These are phyloP conservation scores for Eurystomus glaucurus DNA, from an alignment of 2,797 vertebrate species.

Conservation along the genomic window DNA sequence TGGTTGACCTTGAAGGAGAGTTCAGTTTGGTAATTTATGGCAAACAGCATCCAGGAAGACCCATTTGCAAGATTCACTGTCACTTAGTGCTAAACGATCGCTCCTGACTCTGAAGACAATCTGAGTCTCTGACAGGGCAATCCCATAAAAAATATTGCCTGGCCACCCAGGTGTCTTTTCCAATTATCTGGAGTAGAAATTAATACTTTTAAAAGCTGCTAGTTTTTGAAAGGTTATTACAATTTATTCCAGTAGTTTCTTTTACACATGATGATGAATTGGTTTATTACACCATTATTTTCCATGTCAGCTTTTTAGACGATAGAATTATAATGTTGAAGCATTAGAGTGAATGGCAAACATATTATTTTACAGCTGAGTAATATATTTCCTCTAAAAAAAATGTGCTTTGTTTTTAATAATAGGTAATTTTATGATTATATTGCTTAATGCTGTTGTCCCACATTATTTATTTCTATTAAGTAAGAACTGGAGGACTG, in stretches of 20 bases:
- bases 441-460: slow-evolving; percentile 76
- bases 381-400: slow-evolving; percentile 80
- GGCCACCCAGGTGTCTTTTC: slow-evolving; percentile 88
- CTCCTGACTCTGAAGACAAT: slow-evolving; percentile 90
- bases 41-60: slow-evolving; percentile 88
- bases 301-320: slow-evolving; percentile 86
- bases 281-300: slow-evolving; percentile 86
- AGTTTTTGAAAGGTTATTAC: slow-evolving; percentile 92
- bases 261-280: slow-evolving; percentile 86
- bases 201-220: slow-evolving; percentile 93
- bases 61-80: slow-evolving; percentile 93
- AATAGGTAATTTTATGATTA: slow-evolving; percentile 84
- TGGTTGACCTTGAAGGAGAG: slow-evolving; percentile 89
- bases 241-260: slow-evolving; percentile 89
- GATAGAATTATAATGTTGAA: slow-evolving; percentile 83
- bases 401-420: slow-evolving; percentile 82
- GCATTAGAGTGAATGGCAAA: slow-evolving; percentile 82
- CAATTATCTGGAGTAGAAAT: slow-evolving; percentile 93
- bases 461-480: slow-evolving; percentile 76
- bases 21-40: slow-evolving; percentile 89
- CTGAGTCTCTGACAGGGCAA: slow-evolving; percentile 89
- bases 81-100: slow-evolving; percentile 88
- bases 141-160: slow-evolving; percentile 91
- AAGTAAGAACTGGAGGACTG: slow-evolving; percentile 50
- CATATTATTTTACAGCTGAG: slow-evolving; percentile 83